Conservation (phyloP, 2,113 vertebrate species). For the Azemiops feae region DNA sequence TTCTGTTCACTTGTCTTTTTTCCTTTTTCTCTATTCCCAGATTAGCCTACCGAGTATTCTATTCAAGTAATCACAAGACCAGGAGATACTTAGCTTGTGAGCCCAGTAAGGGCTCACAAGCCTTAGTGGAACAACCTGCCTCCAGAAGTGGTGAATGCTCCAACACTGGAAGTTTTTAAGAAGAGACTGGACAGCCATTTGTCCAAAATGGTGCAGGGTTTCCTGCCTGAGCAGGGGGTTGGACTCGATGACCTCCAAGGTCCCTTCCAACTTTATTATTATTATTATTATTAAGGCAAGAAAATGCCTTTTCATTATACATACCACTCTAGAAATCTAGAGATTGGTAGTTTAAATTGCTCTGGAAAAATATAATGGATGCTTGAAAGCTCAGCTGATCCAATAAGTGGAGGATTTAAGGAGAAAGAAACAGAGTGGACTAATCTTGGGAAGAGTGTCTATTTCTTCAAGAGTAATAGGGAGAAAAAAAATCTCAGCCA, state of each 20-base stretch:
- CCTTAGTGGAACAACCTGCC: too few relatives aligned
- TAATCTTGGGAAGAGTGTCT: background rate
- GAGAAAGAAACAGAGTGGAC: conserved; percentile 8
- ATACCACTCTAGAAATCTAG: background rate
- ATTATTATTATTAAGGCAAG: too few relatives aligned
- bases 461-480: background rate
- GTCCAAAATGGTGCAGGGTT: too few relatives aligned
- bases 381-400: conserved; percentile 22
- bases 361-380: conserved; percentile 25
- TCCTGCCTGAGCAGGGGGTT: too few relatives aligned
- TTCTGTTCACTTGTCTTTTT: background rate
- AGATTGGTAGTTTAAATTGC: conserved; percentile 28
- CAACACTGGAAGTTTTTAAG: too few relatives aligned
- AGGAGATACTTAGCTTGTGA: background rate
- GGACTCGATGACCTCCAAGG: too few relatives aligned
- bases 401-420: conserved; percentile 35
- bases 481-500: background rate
- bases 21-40: background rate
- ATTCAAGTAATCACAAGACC: background rate
- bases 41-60: background rate
- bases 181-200: too few relatives aligned
- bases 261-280: too few relatives aligned
- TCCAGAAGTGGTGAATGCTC: too few relatives aligned
- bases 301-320: background rate
- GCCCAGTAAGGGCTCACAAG: too few relatives aligned